Evolutionary conservation across 2,888 invertebrate genomes (phyloP), one percentile per base, ranked within the genome.

Genomic region (Lamellibrachia satsuma): DNA sequence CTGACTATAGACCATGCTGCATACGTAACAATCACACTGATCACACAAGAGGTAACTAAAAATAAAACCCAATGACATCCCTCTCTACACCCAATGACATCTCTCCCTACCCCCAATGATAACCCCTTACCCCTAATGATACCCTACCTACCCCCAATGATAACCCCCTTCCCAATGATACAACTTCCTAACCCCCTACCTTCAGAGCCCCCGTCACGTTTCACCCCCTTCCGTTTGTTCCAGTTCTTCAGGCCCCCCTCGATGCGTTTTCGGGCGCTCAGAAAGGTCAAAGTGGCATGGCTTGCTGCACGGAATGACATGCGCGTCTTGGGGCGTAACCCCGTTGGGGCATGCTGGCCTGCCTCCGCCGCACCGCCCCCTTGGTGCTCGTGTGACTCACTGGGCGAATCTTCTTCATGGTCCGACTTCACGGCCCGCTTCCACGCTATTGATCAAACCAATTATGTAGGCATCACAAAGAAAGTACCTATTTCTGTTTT

Each of bases 161-260:
- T 39, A 39, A 39, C 39, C 39, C 39, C 39, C 39, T 39, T 39
- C 39, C 39, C 39, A 39, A 39, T 39, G 39, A 39, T 39, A 39
- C 39, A 0, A 0, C 39, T 39, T 39, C 39, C 39, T 39, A 39
- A 39, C 39, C 39, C 39, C 7, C n/a, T 75, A 75, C 75, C 75
- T 75, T 75, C 75, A 75, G 75, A 75, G 75, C 75, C 75, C 3
- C 75, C 75, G 6, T 75, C 75, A 3, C 75, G 75, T 75, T 75
- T 75, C 75, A 75, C 75, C 75, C 75, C 75, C n/a, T 75, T 75
- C 75, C 93, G 92, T 92, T 98, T 99, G 75, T 96, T 96, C 75
- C 97, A 95, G 93, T 96, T 96, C 93, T 96, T 98, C 93, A 99
- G 97, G 94, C 99, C 98, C 95, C 98, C 98, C 97, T 99, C 99